These are phyloP conservation scores for Tetheella fluctuosa DNA, from an alignment of 2,888 invertebrate genomes.

Conservation along the genomic window DNA sequence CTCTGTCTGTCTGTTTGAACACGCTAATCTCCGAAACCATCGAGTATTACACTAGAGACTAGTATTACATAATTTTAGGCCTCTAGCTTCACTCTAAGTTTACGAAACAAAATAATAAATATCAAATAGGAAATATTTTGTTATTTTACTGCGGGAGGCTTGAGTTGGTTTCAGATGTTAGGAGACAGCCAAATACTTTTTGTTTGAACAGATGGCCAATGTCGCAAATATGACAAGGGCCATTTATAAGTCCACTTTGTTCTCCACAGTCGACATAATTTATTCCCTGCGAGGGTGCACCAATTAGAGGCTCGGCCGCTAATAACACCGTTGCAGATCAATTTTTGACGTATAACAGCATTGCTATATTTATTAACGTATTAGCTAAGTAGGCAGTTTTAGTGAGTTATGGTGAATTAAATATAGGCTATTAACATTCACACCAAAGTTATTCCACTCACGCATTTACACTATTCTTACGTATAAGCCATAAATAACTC, in stretches of 20 bases:
- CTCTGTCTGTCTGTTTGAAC: no score
- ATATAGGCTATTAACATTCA: background rate
- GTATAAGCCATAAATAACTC: no score
- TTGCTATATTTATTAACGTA: background rate
- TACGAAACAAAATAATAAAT: background rate
- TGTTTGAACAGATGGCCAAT: background rate
- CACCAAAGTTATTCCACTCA: background rate
- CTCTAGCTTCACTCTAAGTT: background rate
- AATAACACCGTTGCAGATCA: background rate
- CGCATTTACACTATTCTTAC: no score
- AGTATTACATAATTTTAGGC: no score
- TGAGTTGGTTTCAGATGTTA: background rate
- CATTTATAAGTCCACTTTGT: background rate
- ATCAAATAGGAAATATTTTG: background rate
- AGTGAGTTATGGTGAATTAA: background rate
- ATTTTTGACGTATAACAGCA: background rate
- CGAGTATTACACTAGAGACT: no score
- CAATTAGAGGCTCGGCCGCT: constrained; percentile 1
- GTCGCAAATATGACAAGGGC: background rate
- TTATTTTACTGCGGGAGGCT: background rate
- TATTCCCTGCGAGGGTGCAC: background rate
- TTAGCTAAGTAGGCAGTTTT: background rate
- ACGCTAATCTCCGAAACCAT: no score
- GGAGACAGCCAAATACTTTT: background rate
- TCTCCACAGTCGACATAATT: background rate